Percentiles rank a stretch among this genome's conserved stretches.
Evolutionary conservation across 1,140 invertebrate species (phyloP).

Genomic region (Macrobrachium nipponense): DNA sequence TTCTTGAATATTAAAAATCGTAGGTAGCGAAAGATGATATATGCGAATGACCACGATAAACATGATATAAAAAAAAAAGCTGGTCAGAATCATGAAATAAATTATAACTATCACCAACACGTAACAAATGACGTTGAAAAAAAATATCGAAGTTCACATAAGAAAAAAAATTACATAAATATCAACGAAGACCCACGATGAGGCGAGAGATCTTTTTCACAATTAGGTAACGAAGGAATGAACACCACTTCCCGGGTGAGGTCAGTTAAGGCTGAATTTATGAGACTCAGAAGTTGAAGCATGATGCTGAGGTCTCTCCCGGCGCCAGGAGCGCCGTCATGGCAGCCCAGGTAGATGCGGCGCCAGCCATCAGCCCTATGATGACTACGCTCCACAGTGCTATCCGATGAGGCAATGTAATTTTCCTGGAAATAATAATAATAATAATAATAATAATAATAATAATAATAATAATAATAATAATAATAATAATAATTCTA

Average conservation of each 20-base stretch:
- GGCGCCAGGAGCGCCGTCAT: conserved; percentile 10
- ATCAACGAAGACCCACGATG: no score
- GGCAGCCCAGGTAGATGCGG: conserved; percentile 15
- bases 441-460: not conserved
- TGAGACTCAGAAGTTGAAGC: conserved; percentile 1
- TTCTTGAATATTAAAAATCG: no score
- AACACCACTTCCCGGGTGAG: no score
- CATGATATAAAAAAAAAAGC: no score
- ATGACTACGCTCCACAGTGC: conserved; percentile 17
- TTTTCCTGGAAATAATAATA: not conserved
- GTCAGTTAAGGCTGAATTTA: not conserved
- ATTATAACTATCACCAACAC: no score
- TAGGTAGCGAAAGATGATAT: no score
- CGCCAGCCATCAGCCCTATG: not conserved
- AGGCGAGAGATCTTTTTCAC: not conserved
- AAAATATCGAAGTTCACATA: no score
- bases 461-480: not conserved
- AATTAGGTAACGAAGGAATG: not conserved
- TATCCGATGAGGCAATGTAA: not conserved
- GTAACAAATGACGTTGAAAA: no score
- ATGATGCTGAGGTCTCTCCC: not conserved
- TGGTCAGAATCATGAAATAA: no score
- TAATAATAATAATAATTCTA: not conserved
- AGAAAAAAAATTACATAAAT: no score
- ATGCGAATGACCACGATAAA: no score